A percentile compares a stretch with the other conserved stretches of the same genome.
Conservation (phyloP, 2,888 invertebrate genomes). For the Malthinus flaveolus region DNA sequence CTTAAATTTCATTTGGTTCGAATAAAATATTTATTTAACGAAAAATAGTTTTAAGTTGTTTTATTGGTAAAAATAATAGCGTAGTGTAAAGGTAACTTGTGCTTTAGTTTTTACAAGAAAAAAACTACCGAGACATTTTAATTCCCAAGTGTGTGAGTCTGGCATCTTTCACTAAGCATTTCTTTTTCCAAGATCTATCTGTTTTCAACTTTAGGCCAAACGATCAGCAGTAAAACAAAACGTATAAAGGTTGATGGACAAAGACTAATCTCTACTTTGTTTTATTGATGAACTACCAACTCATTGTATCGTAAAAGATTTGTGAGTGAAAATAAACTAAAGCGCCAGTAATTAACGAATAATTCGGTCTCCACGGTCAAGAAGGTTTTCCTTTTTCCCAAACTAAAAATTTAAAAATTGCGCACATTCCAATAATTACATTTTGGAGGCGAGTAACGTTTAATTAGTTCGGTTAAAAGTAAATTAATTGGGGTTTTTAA, state of each 20-base stretch:
- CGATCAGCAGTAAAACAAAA: conserved; percentile 14
- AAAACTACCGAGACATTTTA: conserved; percentile 8
- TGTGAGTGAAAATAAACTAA: too few species aligned
- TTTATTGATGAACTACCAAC: conserved; percentile 10
- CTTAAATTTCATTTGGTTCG: too few species aligned
- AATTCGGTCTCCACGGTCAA: too few species aligned
- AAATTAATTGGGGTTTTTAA: too few species aligned
- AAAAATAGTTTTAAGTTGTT: neutral
- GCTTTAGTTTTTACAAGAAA: conserved; percentile 4
- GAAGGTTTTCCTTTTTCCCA: too few species aligned
- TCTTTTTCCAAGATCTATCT: conserved; percentile 14
- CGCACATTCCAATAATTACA: too few species aligned
- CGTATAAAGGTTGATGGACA: conserved; percentile 15
- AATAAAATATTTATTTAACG: too few species aligned
- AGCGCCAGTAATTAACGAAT: too few species aligned
- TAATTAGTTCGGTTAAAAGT: too few species aligned
- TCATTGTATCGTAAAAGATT: neutral
- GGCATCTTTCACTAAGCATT: conserved; percentile 11
- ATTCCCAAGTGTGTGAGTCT: conserved; percentile 11
- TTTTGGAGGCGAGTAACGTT: too few species aligned
- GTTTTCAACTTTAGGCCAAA: conserved; percentile 15
- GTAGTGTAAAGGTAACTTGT: conserved; percentile 1
- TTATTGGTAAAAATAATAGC: neutral
- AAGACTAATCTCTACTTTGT: conserved; percentile 13
- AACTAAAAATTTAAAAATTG: too few species aligned